Evolutionary conservation across 2,113 vertebrate genomes (phyloP).

Genomic region (Rafetus swinhoei): DNA sequence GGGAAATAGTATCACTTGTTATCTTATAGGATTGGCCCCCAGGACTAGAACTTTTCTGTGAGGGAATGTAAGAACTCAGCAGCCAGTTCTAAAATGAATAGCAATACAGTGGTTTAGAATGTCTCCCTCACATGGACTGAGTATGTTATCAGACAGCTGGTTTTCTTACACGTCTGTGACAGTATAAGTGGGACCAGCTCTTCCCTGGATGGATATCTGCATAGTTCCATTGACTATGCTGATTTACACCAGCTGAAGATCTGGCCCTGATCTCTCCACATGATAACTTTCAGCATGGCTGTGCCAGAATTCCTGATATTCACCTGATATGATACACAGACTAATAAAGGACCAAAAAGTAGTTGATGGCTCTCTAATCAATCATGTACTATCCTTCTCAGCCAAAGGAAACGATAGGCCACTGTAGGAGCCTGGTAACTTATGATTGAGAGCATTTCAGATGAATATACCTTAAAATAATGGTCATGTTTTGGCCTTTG

Average conservation of each 20-base stretch:
- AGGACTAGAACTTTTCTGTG: not conserved
- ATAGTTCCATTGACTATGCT: fast-evolving
- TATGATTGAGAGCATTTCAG: slow-evolving; percentile 35
- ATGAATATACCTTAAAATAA: slow-evolving; percentile 43
- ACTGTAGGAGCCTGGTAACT: slow-evolving; percentile 16
- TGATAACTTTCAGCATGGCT: not conserved
- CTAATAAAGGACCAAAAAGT: fast-evolving
- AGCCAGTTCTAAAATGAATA: not conserved
- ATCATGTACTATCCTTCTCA: not conserved
- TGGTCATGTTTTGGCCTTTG: slow-evolving; percentile 76
- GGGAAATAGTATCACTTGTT: not conserved
- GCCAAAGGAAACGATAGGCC: not conserved
- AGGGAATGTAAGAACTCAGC: not conserved
- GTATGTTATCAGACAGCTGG: fast-evolving
- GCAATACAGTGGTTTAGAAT: not conserved
- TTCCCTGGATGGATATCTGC: not conserved
- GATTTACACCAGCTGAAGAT: not conserved
- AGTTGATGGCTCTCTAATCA: not conserved
- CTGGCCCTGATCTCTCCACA: not conserved
- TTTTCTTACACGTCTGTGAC: not conserved
- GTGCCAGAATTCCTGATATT: not conserved
- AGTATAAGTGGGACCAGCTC: not conserved
- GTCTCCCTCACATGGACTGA: not conserved
- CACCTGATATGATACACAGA: not conserved
- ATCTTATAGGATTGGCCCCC: not conserved